Base-by-base conservation (phyloP, 2,797 vertebrate species). In the Phoxinus dragarum region DNA sequence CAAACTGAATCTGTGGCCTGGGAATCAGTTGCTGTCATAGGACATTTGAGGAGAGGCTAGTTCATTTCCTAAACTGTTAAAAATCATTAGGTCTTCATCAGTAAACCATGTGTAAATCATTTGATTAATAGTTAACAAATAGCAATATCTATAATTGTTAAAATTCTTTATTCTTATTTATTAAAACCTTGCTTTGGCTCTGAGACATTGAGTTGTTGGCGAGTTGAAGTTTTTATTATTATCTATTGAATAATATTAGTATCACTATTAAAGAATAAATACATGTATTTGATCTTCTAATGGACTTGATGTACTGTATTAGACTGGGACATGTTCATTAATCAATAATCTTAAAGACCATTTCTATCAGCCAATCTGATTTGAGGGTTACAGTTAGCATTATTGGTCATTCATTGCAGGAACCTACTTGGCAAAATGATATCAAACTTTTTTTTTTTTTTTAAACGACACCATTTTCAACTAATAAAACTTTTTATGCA, bases 21-120 rank as follows among this genome's bases (percentile, higher is more conserved):
- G 61, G 82, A 77, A 68, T 52, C 31, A 52, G 59, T 31, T 59
- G 23, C 14, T 77, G 52, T 77, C 36, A 77, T 38, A 59, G 52
- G 21, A 76, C 49, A n/a, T 56, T 56, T 49, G 34, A 61, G 16
- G 38, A 61, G 38, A 44, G 38, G n/a, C n/a, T 78, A 11, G 76
- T 61, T 61, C 1, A 61, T 61, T 42, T 61, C 14, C 12, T 42
- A 27, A 77, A 59, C 21, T 40, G 14, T 38, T 77, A 9, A 61
- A 77, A 78, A 78, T 78, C 14, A 64, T 78, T 61, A n/a, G 73
- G 49, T 76, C 73, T 76, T 76, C 11, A 56, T 56, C n/a, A 61
- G 38, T n/a, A 78, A 78, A 78, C 44, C 4, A 42, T 78, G n/a
- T 23, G 21, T 40, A 5, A 61, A n/a, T 59, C 4, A 12, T 59